Base-by-base conservation (phyloP, 2,113 vertebrate genomes). In the Rhinoptilus africanus region DNA sequence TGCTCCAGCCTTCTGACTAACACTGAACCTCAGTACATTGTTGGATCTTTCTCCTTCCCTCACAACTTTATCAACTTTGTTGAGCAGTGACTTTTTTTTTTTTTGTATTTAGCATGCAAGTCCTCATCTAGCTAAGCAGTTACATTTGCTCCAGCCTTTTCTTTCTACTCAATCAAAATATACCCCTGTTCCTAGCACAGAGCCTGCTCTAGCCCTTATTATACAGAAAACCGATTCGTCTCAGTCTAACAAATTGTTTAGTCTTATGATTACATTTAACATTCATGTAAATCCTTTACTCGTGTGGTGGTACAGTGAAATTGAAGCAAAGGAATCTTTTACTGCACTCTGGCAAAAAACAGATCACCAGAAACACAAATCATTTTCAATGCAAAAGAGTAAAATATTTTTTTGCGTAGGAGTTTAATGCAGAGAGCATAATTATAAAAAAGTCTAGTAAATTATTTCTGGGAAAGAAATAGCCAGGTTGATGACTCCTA, bases 231-330 rank as follows among this genome's bases (percentile, higher is more conserved):
- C 3, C 57, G 71, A 21, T 68, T 86, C 74, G 5, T 41, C 26
- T 41, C 39, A 48, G 39, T 56, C 13, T 30, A 60, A 6, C 9
- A 16, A 53, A 72, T 28, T 19, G 15, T 45, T 73, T 54, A 56
- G 9, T 28, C 24, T 27, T 39, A 14, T 24, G 4, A 76, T 1
- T 83, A 23, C 47, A 27, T 60, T 23, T 45, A 53, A 73, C 3
- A 69, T 30, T 45, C 8, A 47, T 8, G 5, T 32, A 41, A 56
- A 48, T 23, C 15, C 23, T 74, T 64, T 59, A 43, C 3, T 43
- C 6, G 5, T 45, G 13, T 34, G 6, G 17, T n/a, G 17, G 8
- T 15, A 62, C 0, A 0, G 12, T 59, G 18, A 53, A 76, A 66
- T 1, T 15, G 12, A 71, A 47, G 10, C 5, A 86, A 71, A 88